Base-by-base conservation (phyloP, 2,113 vertebrate species). In the Ornithorhynchus anatinus region DNA sequence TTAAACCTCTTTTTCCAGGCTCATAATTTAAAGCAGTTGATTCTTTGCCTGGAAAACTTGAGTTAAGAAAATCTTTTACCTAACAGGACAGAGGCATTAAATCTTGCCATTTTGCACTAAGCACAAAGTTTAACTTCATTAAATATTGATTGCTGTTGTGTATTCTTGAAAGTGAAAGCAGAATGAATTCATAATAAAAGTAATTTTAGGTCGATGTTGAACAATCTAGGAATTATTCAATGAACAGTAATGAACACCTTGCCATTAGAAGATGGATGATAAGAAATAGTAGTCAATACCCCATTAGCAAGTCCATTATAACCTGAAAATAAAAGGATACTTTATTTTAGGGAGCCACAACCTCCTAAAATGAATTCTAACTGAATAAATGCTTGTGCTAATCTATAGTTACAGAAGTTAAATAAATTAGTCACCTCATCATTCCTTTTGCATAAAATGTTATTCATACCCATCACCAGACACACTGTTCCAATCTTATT, bases 241-340 rank as follows among this genome's bases (percentile, higher is more conserved):
- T 67, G 64, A 86, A 78, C 25, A 84, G 39, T 69, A 88, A 87
- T 75, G 78, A 90, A 73, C 75, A 80, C 23, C 25, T 81, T 81
- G 73, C 44, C 33, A 54, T 54, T 35, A 71, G 48, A 79, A 87
- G 78, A 88, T 53, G 40, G 65, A 88, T 84, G 69, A 69, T 50
- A 89, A 86, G 81, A 58, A 84, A 69, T 25, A 70, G 59, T 56
- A 83, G 82, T 90, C 89, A 89, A 89, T 90, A 89, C 25, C 32
- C 48, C 74, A 90, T 88, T 91, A 92, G 66, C 43, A 80, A 88
- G 69, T 79, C 70, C 81, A 86, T 90, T 89, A 86, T 62, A 80
- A 87, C 57, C 54, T 84, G 77, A 69, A 70, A 79, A 80, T 40
- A 84, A 60, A 84, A 86, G 62, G 12, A 70, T 3, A 1, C 17